A percentile compares a stretch with the other conserved stretches of the same genome.
These are phyloP conservation scores for Pasiphila rectangulata DNA, from an alignment of 2,888 invertebrate species.

Conservation along the genomic window DNA sequence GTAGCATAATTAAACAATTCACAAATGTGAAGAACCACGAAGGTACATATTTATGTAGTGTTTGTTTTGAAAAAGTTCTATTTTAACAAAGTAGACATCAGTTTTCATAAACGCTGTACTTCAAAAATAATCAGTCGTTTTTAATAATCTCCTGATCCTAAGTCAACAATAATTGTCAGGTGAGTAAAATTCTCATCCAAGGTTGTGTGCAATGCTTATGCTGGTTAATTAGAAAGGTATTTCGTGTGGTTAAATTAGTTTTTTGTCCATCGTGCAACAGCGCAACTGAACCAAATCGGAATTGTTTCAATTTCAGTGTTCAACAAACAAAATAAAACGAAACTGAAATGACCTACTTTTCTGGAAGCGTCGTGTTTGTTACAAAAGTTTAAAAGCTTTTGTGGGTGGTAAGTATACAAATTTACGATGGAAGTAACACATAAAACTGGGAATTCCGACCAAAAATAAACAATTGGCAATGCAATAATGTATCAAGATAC, in stretches of 20 bases:
- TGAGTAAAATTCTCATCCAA: constrained; percentile 17
- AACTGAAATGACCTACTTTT: constrained; percentile 21
- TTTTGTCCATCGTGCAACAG: constrained; percentile 28
- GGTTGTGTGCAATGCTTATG: constrained; percentile 12
- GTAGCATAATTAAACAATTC: too few relatives aligned
- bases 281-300: constrained; percentile 30
- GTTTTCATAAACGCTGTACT: too few relatives aligned
- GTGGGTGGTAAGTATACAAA: background rate
- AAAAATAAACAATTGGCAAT: too few relatives aligned
- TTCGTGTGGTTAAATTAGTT: constrained; percentile 27
- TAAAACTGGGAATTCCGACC: too few relatives aligned
- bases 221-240: constrained; percentile 31
- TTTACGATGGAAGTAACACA: too few relatives aligned
- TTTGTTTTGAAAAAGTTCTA: too few relatives aligned
- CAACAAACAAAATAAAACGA: constrained; percentile 23
- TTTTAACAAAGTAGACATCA: too few relatives aligned
- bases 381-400: background rate
- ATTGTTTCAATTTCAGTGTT: constrained; percentile 28
- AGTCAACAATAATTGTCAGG: background rate
- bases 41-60: too few relatives aligned
- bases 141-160: background rate
- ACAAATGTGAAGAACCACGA: too few relatives aligned
- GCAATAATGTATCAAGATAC: too few relatives aligned
- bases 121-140: background rate
- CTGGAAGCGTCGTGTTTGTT: background rate